Evolutionary conservation across 2,888 invertebrate species (phyloP), one percentile per base, ranked within the genome.

Genomic region (Serrognathus titanus): DNA sequence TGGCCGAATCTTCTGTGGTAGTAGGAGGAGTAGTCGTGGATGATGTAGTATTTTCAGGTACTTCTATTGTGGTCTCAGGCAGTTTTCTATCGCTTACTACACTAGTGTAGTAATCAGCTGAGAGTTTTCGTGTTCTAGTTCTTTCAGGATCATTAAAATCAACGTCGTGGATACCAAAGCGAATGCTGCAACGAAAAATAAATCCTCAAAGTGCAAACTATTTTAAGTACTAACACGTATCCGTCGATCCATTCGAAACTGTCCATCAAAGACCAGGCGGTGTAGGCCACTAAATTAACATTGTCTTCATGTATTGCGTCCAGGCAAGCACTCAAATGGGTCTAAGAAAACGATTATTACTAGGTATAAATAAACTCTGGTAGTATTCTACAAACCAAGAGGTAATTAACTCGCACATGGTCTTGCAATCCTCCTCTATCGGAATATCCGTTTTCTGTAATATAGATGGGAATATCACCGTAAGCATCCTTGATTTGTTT

Each of bases 161-260:
- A 0, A 89, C 85, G 66, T 82, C 78, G 63, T 84, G 84, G 0
- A 89, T 64, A 7, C 89, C 89, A 72, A 86, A 89, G 66, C 79
- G 43, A 10, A 47, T 51, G 12, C 53, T 53, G 39, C 4, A 47
- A 43, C 12, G 11, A 13, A 51, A 7, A 24, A 41, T 40, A 40
- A 36, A 48, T 49, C 16, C 16, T 37, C 40, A 6, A 40, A 3
- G 12, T 12, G 12, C 11, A 40, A 39, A 39, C 10, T 10, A 45
- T 1, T 11, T 3, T 4, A 45, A 2, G 12, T 13, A 16, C 46
- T 46, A 12, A 46, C 57, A 37, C 13, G 16, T 53, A 57, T 8
- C 57, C 57, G 8, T 6, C 35, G 12, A 39, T 36, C 57, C 57
- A 57, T 57, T 57, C 57, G 37, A 57, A 53, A 11, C 43, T 53